phyloP scores from a whole-genome alignment of 2,113 vertebrate species.

The Ochotona princeps region DNA sequence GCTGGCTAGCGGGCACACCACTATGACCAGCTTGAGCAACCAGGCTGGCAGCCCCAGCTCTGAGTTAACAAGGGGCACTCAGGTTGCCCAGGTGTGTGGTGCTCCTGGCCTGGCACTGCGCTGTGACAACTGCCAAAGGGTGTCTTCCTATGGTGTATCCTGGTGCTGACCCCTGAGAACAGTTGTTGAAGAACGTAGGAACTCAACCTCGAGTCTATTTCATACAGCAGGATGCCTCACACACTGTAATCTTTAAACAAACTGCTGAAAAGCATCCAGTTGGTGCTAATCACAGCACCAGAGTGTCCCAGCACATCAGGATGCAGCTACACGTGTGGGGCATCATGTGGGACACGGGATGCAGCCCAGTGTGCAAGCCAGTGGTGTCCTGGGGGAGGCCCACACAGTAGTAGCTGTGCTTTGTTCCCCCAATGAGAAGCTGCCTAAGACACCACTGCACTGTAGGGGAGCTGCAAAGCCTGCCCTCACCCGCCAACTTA shows the following conservation, averaged over 20 bases:
- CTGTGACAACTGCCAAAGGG: not conserved
- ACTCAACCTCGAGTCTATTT: no score
- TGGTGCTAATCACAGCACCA: conserved; percentile 74
- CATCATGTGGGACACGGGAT: conserved; percentile 73
- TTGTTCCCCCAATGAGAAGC: conserved; percentile 6
- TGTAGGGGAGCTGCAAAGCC: not conserved
- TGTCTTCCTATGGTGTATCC: not conserved
- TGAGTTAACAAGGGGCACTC: not conserved
- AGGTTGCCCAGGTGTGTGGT: not conserved
- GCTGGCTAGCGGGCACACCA: not conserved
- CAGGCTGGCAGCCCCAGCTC: not conserved
- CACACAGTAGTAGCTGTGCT: conserved; percentile 15
- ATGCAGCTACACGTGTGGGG: conserved; percentile 63
- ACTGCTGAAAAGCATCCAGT: conserved; percentile 75
- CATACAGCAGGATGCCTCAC: conserved; percentile 51
- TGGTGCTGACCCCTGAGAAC: not conserved
- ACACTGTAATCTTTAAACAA: conserved; percentile 69
- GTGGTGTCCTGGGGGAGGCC: conserved; percentile 57
- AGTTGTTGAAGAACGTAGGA: not conserved
- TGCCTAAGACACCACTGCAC: not conserved
- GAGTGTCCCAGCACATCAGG: conserved; percentile 73
- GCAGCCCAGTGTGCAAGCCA: conserved; percentile 47
- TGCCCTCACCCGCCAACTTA: not conserved
- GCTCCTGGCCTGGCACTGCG: not conserved
- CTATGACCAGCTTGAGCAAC: not conserved